Evolutionary conservation across 1,140 invertebrate genomes (phyloP).

Genomic region (Steinernema feltiae): DNA sequence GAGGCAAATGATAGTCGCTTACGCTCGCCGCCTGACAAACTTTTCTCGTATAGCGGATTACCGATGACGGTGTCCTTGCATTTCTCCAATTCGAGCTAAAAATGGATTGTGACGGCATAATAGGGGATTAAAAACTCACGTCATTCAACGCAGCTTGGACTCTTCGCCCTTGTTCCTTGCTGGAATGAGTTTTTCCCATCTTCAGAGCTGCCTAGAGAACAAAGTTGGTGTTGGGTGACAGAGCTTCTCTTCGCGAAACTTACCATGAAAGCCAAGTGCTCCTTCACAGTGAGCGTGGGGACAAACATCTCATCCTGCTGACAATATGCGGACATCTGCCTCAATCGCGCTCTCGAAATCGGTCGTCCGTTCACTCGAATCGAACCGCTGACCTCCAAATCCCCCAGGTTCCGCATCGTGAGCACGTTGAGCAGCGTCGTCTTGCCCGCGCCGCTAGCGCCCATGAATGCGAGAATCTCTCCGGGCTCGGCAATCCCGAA

Average conservation of each 20-base stretch:
- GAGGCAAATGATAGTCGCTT: constrained; percentile 90
- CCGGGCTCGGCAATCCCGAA: constrained; percentile 79
- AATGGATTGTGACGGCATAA: constrained; percentile 66
- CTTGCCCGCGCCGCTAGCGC: constrained; percentile 88
- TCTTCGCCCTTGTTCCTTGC: constrained; percentile 72
- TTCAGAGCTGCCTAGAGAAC: constrained; percentile 72
- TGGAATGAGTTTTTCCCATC: constrained; percentile 77
- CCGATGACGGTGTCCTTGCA: constrained; percentile 74
- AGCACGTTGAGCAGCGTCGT: constrained; percentile 85
- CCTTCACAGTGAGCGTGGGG: constrained; percentile 78
- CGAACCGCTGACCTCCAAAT: constrained; percentile 69
- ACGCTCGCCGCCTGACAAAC: constrained; percentile 89
- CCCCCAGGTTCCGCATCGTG: constrained; percentile 70
- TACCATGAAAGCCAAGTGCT: constrained; percentile 85
- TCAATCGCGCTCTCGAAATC: background rate
- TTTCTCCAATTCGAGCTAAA: constrained; percentile 68
- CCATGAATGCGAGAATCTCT: constrained; percentile 83
- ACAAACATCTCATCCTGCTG: constrained; percentile 92
- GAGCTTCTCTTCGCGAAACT: constrained; percentile 65
- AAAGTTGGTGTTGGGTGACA: background rate
- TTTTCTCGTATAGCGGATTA: constrained; percentile 75
- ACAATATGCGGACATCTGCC: constrained; percentile 78
- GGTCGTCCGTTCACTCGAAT: constrained; percentile 58
- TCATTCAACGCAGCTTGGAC: constrained; percentile 83
- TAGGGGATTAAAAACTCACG: constrained; percentile 47